These are phyloP conservation scores for Actinernus sp. DNA, from an alignment of 92 coral and sea anemone genomes.

Conservation along the genomic window DNA sequence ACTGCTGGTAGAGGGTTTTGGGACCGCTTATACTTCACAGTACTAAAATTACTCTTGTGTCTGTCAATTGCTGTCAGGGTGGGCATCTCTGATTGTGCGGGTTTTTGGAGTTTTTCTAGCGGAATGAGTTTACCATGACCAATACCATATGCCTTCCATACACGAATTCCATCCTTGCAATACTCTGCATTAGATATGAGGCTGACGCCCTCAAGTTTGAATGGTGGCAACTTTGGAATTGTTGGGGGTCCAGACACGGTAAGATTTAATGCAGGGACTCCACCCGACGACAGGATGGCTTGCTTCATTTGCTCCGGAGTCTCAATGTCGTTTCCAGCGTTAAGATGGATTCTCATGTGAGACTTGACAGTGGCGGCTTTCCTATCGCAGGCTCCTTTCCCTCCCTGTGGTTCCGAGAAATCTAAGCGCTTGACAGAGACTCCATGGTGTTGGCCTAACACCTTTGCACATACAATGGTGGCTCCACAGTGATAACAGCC, in stretches of 20 bases:
- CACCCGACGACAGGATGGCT: constrained; percentile 56
- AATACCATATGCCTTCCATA: constrained; percentile 64
- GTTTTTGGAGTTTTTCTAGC: not conserved
- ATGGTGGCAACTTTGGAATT: not conserved
- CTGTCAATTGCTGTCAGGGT: too few species aligned
- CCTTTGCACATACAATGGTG: constrained; percentile 39
- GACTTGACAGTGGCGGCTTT: too few species aligned
- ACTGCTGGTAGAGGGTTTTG: too few species aligned
- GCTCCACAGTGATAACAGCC: constrained; percentile 64
- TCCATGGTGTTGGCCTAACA: constrained; percentile 31
- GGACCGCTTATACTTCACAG: too few species aligned
- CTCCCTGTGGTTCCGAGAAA: too few species aligned
- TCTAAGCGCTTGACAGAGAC: constrained; percentile 54
- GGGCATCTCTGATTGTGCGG: too few species aligned
- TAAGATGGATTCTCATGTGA: constrained; percentile 44
- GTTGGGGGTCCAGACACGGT: constrained; percentile 21
- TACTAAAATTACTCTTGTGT: too few species aligned
- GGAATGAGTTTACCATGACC: constrained; percentile 62
- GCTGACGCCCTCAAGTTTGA: constrained; percentile 26
- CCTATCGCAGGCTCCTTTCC: too few species aligned
- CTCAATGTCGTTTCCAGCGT: constrained; percentile 63
- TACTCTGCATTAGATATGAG: constrained; percentile 46
- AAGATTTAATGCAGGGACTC: constrained; percentile 52
- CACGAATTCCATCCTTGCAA: constrained; percentile 41
- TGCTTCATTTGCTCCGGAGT: constrained; percentile 57